phyloP scores from a whole-genome alignment of 2,113 vertebrate species.

The Mola mola region DNA sequence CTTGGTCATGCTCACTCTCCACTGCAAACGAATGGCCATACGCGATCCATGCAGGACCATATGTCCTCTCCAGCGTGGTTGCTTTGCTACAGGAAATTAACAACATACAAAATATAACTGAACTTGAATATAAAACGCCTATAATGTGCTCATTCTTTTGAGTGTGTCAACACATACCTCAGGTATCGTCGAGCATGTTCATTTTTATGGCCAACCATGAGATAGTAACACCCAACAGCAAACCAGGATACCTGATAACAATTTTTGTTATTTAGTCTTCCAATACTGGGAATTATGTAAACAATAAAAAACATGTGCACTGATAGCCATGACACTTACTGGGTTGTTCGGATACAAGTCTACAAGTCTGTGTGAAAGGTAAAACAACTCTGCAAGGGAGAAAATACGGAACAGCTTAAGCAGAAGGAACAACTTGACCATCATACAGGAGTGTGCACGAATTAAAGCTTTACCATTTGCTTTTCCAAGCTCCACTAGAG shows the following conservation, averaged over 20 bases:
- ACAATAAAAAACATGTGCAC: background rate
- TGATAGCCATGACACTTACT: conserved; percentile 81
- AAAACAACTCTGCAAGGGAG: conserved; percentile 90
- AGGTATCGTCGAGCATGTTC: conserved; percentile 96
- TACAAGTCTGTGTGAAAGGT: conserved; percentile 98
- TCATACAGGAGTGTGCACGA: background rate
- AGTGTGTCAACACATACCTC: conserved; percentile 80
- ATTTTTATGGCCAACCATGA: conserved; percentile 99
- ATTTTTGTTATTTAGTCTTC: conserved; percentile 3
- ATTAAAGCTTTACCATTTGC: conserved; percentile 87
- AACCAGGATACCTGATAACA: conserved; percentile 94
- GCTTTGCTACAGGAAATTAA: conserved; percentile 87
- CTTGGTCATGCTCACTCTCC: conserved; percentile 97
- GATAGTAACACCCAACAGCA: conserved; percentile 98
- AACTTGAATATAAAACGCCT: background rate
- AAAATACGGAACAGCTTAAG: conserved; percentile 1
- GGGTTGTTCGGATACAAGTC: conserved; percentile 98
- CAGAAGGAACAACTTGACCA: too few relatives aligned
- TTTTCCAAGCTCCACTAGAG: conserved; percentile 96
- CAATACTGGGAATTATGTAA: background rate
- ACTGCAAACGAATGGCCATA: conserved; percentile 98
- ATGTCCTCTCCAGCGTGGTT: conserved; percentile 94
- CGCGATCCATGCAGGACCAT: conserved; percentile 97
- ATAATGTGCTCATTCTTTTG: background rate
- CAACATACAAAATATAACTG: background rate